These are phyloP conservation scores for Acanthosepion lycidas DNA, from an alignment of 2,888 invertebrate species.

Conservation along the genomic window DNA sequence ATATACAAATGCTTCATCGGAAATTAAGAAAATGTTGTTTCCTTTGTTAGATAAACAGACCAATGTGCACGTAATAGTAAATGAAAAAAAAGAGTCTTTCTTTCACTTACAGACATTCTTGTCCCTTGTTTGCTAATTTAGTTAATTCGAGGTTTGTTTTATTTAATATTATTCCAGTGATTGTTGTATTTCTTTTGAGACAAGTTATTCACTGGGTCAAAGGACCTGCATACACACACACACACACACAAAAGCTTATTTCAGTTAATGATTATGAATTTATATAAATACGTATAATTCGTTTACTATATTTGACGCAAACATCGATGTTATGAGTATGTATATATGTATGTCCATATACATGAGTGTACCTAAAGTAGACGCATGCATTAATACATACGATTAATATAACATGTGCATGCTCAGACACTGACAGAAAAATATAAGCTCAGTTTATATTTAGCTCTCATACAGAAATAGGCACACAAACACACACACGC, in stretches of 20 bases:
- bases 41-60: background rate
- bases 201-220: background rate
- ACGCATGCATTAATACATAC: too few species aligned
- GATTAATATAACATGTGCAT: too few species aligned
- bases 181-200: background rate
- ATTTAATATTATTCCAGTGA: background rate
- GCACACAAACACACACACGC: too few species aligned
- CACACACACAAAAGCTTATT: background rate
- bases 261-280: background rate
- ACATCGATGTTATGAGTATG: too few species aligned
- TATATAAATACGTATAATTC: too few species aligned
- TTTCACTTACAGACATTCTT: background rate
- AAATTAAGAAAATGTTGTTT: background rate
- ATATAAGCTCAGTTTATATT: too few species aligned
- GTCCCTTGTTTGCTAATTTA: background rate
- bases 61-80: background rate
- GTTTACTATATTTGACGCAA: too few species aligned
- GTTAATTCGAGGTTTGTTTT: background rate
- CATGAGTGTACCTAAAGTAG: too few species aligned
- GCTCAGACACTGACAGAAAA: too few species aligned
- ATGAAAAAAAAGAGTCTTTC: background rate
- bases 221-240: background rate
- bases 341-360: too few species aligned
- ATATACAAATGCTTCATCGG: background rate
- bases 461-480: too few species aligned